Evolutionary conservation across 1,140 invertebrate genomes (phyloP), one percentile per base, ranked within the genome.

Genomic region (Dreissena polymorpha): DNA sequence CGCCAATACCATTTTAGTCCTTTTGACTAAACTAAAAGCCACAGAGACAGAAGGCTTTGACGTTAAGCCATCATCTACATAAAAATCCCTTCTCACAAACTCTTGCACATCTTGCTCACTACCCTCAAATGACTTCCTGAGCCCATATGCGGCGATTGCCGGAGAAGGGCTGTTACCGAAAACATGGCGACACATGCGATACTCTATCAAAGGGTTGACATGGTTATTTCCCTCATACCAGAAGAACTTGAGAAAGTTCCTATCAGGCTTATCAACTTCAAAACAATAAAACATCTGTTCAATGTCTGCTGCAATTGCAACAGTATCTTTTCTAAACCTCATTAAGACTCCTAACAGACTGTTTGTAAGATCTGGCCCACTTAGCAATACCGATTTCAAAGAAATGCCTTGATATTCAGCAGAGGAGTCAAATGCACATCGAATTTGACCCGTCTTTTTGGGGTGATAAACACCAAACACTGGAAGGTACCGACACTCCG

Each of bases 281-380:
- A 87, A 83, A 55, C 65, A 78, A 55, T 88, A 85, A 65, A 86
- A 86, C 73, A 83, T 86, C n/a, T 80, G 77, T 63, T 80, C 53
- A 21, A 80, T 71, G 29, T 80, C 77, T 13, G 68, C 29, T 2
- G n/a, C 21, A 8, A 80, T 21, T 21, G 69, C 77, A 71, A 71
- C 18, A 13, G 10, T 13, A 10, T 71, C 68, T 50, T 39, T 71
- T 21, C 77, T 57, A 3, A 80, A 80, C 12, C 51, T 10, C 25
- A 71, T 21, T 63, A 80, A 29, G 0, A 67, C 67, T 23, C 70
- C 2, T 5, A 80, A n/a, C 29, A n/a, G 70, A 53, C 71, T n/a
- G n/a, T n/a, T 80, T 79, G 93, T 93, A 0, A 94, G 51, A 73
- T 91, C 90, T 25, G 93, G 92, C 10, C 90, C 90, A n/a, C 12